phyloP scores from a whole-genome alignment of 2,888 invertebrate species.

The Andrena camellia region DNA sequence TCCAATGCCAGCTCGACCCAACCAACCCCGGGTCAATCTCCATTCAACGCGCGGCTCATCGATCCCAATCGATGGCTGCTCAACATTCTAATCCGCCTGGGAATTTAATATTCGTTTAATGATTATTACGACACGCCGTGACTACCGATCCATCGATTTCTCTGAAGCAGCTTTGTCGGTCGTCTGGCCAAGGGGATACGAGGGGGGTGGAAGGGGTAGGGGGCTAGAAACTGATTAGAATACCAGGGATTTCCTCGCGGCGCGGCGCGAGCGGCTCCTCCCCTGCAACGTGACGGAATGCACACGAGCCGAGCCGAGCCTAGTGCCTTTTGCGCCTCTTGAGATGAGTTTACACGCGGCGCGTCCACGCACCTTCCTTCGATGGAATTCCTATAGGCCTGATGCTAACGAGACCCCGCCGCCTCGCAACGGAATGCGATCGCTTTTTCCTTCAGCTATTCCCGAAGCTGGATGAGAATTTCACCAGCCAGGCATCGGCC shows the following conservation, averaged over 20 bases:
- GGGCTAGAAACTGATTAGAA: constrained; percentile 69
- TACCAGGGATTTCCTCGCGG: constrained; percentile 66
- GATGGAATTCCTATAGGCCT: constrained; percentile 50
- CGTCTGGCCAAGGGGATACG: neutral
- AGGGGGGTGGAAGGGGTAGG: constrained; percentile 25
- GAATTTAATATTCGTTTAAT: constrained; percentile 39
- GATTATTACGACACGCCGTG: constrained; percentile 24
- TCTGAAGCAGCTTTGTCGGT: constrained; percentile 43
- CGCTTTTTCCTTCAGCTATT: constrained; percentile 11
- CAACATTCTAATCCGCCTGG: constrained; percentile 5
- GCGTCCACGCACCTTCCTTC: constrained; percentile 22
- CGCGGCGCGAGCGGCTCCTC: constrained; percentile 60
- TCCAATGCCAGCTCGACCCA: no score
- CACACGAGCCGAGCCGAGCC: constrained; percentile 54
- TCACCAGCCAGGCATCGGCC: neutral
- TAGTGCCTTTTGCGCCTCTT: constrained; percentile 47
- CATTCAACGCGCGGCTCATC: neutral
- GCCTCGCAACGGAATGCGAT: constrained; percentile 19
- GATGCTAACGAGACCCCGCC: constrained; percentile 32
- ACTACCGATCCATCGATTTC: constrained; percentile 47
- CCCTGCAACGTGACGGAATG: constrained; percentile 73
- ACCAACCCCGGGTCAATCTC: neutral
- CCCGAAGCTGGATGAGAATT: neutral
- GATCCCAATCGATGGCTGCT: constrained; percentile 10
- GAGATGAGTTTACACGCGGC: constrained; percentile 39